Evolutionary conservation across 2,113 vertebrate species (phyloP).

Genomic region (Siniperca knerii): DNA sequence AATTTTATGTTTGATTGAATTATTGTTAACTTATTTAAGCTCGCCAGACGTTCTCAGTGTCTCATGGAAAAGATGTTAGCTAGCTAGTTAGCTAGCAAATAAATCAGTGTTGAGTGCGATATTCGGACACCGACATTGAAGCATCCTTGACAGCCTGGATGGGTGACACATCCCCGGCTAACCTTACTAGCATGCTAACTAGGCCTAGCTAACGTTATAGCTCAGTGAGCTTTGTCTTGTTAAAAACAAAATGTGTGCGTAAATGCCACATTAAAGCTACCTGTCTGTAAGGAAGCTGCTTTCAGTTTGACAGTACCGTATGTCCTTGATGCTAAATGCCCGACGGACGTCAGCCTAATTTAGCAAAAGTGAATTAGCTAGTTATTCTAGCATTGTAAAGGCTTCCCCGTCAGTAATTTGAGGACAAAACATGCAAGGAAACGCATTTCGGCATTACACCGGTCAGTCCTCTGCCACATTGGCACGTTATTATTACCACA

Average conservation of each 20-base stretch:
- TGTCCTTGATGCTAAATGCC: constrained; percentile 29
- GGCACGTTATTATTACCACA: not conserved
- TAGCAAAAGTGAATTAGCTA: too few relatives aligned
- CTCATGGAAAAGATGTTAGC: too few relatives aligned
- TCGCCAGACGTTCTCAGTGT: fast-evolving
- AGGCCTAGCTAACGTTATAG: not conserved
- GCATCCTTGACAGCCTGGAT: constrained; percentile 63
- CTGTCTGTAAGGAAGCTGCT: too few relatives aligned
- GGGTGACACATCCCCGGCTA: constrained; percentile 10
- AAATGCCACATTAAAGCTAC: not conserved
- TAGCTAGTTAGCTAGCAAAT: too few relatives aligned
- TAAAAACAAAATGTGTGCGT: not conserved
- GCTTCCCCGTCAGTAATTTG: too few relatives aligned
- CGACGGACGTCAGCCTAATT: not conserved
- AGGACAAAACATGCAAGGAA: not conserved
- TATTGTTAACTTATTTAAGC: fast-evolving
- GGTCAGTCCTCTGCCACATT: not conserved
- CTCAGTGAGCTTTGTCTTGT: fast-evolving
- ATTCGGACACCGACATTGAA: constrained; percentile 63
- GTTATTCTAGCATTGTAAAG: not conserved
- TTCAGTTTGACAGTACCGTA: not conserved
- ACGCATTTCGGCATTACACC: not conserved
- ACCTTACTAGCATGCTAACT: not conserved
- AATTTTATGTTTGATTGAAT: fast-evolving
- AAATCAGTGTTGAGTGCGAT: not conserved